Percentiles rank a stretch among this genome's conserved stretches.
These are phyloP conservation scores for Littorina saxatilis DNA, from an alignment of 1,140 invertebrate genomes.

Conservation along the genomic window DNA sequence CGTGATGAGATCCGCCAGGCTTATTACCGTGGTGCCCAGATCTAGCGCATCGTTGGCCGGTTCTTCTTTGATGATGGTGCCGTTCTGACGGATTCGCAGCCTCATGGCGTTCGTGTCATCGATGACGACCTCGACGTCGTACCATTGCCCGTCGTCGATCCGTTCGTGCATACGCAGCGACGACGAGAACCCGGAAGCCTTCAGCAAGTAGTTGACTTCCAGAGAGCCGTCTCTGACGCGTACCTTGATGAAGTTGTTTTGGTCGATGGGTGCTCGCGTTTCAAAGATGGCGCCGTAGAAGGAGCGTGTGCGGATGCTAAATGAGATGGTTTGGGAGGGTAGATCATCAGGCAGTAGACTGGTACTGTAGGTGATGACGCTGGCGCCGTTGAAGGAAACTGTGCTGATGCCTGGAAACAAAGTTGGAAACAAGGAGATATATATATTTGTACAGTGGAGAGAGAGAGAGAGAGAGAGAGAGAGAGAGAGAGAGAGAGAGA, in stretches of 20 bases:
- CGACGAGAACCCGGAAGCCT: conserved; percentile 21
- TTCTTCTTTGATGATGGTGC: conserved; percentile 15
- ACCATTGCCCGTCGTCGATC: conserved; percentile 47
- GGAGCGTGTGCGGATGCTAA: conserved; percentile 61
- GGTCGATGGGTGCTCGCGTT: conserved; percentile 22
- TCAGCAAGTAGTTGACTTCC: conserved; percentile 50
- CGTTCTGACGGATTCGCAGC: not conserved
- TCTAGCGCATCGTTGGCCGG: no score
- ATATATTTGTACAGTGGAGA: no score
- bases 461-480: no score
- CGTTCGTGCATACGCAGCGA: not conserved
- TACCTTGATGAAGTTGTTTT: conserved; percentile 43
- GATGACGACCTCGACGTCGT: conserved; percentile 10
- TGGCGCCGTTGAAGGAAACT: conserved; percentile 60
- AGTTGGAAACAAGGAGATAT: no score
- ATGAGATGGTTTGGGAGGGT: conserved; percentile 43
- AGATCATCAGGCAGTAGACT: not conserved
- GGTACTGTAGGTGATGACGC: conserved; percentile 37
- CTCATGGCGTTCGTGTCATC: not conserved
- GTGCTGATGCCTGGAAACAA: conserved; percentile 57
- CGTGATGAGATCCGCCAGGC: not conserved
- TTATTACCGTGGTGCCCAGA: not conserved
- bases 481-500: no score
- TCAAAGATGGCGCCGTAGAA: conserved; percentile 59
- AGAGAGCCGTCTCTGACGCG: conserved; percentile 37